phyloP scores from a whole-genome alignment of 1,140 invertebrate genomes.

The Eurytemora carolleeae region DNA sequence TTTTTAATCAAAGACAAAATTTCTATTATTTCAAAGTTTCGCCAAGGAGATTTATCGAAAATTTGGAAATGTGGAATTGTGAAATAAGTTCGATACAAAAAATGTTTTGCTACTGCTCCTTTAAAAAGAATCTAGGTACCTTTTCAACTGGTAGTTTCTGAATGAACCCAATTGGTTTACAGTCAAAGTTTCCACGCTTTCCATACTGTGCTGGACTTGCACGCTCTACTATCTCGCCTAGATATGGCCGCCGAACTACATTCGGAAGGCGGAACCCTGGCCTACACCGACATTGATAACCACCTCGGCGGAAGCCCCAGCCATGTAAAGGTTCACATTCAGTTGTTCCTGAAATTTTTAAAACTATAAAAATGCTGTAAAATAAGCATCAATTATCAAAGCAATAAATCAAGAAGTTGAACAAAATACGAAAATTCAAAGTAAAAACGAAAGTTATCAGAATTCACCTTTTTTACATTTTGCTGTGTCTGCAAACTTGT shows the following conservation, averaged over 20 bases:
- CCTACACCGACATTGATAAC: constrained; percentile 81
- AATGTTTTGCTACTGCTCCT: too few relatives aligned
- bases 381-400: constrained; percentile 7
- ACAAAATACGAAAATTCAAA: constrained; percentile 15
- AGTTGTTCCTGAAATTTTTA: constrained; percentile 9
- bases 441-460: background rate
- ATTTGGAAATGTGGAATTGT: too few relatives aligned
- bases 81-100: too few relatives aligned
- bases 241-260: constrained; percentile 62
- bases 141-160: constrained; percentile 4
- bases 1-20: too few relatives aligned
- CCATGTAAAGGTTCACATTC: constrained; percentile 89
- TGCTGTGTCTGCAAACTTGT: constrained; percentile 70
- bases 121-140: constrained; percentile 9
- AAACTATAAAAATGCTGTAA: constrained; percentile 20
- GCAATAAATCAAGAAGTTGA: constrained; percentile 1
- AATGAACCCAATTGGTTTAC: constrained; percentile 55
- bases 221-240: constrained; percentile 79
- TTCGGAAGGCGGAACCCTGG: constrained; percentile 71
- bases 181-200: constrained; percentile 44
- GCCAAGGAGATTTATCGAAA: too few relatives aligned
- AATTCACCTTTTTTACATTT: constrained; percentile 49
- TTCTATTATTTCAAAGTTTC: too few relatives aligned
- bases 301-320: constrained; percentile 81
- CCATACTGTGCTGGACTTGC: constrained; percentile 58